phyloP scores from a whole-genome alignment of 2,888 invertebrate genomes.

The Apocheima hispidaria region DNA sequence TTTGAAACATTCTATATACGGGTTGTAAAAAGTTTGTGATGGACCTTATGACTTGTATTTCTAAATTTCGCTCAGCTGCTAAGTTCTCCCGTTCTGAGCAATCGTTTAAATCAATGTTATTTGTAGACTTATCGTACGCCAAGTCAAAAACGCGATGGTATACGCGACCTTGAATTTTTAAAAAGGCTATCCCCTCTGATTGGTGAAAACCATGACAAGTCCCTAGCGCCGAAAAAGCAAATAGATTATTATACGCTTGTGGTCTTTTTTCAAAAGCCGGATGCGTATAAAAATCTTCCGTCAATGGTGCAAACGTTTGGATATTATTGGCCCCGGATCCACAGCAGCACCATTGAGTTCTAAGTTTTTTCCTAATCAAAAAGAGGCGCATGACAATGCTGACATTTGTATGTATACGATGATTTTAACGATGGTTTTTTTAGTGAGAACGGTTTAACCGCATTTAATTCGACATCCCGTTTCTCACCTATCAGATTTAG shows the following conservation, averaged over 20 bases:
- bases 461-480: background rate
- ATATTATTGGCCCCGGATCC: background rate
- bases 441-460: no score
- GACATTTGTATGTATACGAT: background rate
- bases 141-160: slow-evolving; percentile 21
- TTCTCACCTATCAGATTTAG: background rate
- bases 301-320: background rate
- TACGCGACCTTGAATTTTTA: slow-evolving; percentile 21
- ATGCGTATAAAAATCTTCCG: background rate
- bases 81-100: no score
- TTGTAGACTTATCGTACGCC: background rate
- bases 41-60: background rate
- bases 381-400: background rate
- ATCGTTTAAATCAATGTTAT: background rate
- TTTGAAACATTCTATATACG: no score
- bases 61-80: background rate
- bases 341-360: no score
- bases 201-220: slow-evolving; percentile 3
- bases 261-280: background rate
- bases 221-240: slow-evolving; percentile 6
- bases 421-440: background rate
- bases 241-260: slow-evolving; percentile 11
- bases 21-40: background rate
- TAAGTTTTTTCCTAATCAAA: background rate
- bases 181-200: slow-evolving; percentile 1